Percentiles rank a stretch among this genome's conserved stretches.
phyloP scores from a whole-genome alignment of 2,888 invertebrate genomes.

The Panzeria rudis region DNA sequence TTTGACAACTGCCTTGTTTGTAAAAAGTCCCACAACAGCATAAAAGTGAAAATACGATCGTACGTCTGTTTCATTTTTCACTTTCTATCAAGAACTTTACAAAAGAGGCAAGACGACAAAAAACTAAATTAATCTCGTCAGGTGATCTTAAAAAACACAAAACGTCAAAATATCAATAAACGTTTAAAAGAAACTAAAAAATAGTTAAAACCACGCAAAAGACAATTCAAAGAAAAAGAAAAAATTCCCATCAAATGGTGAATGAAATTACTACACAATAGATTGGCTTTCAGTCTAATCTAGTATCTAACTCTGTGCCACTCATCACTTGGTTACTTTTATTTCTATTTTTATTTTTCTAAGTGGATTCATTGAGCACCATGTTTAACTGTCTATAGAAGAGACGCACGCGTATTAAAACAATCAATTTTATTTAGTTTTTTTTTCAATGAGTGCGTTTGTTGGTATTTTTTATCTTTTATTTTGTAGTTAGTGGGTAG shows the following conservation, averaged over 20 bases:
- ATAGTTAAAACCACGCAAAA: conserved; percentile 5
- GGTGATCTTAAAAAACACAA: conserved; percentile 49
- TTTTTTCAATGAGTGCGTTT: conserved; percentile 18
- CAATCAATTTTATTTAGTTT: conserved; percentile 44
- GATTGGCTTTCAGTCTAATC: conserved; percentile 11
- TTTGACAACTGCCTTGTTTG: conserved; percentile 3
- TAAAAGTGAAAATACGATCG: conserved; percentile 40
- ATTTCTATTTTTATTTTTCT: neutral
- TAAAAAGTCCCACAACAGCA: conserved; percentile 28
- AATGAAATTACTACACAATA: conserved; percentile 20
- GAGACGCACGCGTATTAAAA: conserved; percentile 36
- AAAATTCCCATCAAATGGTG: conserved; percentile 37
- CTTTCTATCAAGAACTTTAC: conserved; percentile 54
- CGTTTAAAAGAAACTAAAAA: conserved; percentile 15
- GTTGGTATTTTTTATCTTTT: neutral
- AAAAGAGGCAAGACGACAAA: neutral
- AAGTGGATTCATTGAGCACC: conserved; percentile 22
- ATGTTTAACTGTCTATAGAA: neutral
- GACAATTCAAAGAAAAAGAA: neutral
- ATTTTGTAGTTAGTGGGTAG: conserved; percentile 40
- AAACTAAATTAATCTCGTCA: conserved; percentile 53
- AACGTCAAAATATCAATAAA: conserved; percentile 41
- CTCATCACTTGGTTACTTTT: conserved; percentile 43
- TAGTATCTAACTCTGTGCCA: conserved; percentile 35
- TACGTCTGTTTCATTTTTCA: conserved; percentile 24